Percentiles rank a stretch among this genome's conserved stretches.
phyloP scores from a whole-genome alignment of 2,797 vertebrate species.

The Poecilia wingei region DNA sequence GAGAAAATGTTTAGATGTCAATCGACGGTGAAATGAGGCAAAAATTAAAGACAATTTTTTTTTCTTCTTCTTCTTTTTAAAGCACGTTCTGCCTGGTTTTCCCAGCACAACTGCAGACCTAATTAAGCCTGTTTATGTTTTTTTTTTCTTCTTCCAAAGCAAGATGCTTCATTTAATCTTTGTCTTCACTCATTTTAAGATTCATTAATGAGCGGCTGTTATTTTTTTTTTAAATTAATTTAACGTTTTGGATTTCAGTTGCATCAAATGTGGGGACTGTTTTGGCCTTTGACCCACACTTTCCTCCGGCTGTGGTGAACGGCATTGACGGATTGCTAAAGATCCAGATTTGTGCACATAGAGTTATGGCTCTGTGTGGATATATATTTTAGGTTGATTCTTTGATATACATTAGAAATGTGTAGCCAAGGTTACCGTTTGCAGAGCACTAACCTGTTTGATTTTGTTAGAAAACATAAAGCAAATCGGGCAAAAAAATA shows the following conservation, averaged over 20 bases:
- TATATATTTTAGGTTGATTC: not conserved
- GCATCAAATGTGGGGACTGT: not conserved
- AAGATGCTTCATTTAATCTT: not conserved
- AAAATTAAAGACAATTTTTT: not conserved
- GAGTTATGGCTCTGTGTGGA: not conserved
- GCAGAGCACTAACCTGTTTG: not conserved
- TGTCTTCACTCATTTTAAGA: not conserved
- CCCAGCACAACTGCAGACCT: not conserved
- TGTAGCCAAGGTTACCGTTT: not conserved
- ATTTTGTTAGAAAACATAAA: not conserved
- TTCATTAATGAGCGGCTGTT: not conserved
- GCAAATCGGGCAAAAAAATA: not conserved
- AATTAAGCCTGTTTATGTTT: slow-evolving; percentile 3
- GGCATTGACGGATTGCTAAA: not conserved
- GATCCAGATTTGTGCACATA: not conserved
- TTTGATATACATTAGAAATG: not conserved
- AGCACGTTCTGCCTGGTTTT: not conserved
- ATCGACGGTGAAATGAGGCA: not conserved
- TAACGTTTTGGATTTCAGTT: not conserved
- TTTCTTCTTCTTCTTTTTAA: not conserved
- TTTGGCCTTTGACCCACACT: not conserved
- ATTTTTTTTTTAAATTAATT: not conserved
- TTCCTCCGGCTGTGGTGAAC: not conserved
- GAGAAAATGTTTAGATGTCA: slow-evolving; percentile 2
- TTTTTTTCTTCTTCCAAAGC: not conserved